Base-by-base conservation (phyloP, 2,888 invertebrate genomes). In the Andrena minutula region DNA sequence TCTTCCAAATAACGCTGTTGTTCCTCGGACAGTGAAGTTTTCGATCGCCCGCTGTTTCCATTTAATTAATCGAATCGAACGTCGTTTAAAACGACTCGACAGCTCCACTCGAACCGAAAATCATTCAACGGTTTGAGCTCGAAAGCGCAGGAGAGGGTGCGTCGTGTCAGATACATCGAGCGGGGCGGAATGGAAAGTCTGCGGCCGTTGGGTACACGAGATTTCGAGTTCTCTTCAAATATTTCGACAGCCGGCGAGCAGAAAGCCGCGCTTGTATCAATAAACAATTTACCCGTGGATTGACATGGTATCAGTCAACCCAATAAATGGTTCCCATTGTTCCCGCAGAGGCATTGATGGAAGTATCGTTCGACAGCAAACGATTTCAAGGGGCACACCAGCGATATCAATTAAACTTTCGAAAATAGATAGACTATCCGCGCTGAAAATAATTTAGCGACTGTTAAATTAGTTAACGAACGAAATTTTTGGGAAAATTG, bases 171-270 rank as follows among this genome's bases (percentile, higher is more conserved):
- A 65, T 23, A n/a, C 65, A 41, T 64, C 28, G 16, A n/a, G 8
- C 8, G n/a, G 49, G 4, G 28, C 5, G 51, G 28, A 68, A 68
- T 68, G 16, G 68, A 70, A 61, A 61, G 53, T 63, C 20, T 12
- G 41, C 6, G 66, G n/a, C 49, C 35, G 12, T 23, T 16, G 63
- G 20, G 32, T 79, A 71, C 79, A 78, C 79, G 79, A 41, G 65
- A 12, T 64, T 60, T 78, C 65, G 60, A 78, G 79, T 78, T 51
- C 79, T 78, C 79, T 70, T 79, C 79, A 78, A 71, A 78, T 78
- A 78, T 74, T 80, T 79, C 72, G 32, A 71, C 63, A 5, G 2
- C 3, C 10, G 28, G 20, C 10, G 16, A 69, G 30, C 56, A n/a
- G 60, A 41, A n/a, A n/a, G 35, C 58, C 32, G 20, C 65, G 35